Base-by-base conservation (phyloP, 2,888 invertebrate genomes). In the Drosophila setosimentum region DNA sequence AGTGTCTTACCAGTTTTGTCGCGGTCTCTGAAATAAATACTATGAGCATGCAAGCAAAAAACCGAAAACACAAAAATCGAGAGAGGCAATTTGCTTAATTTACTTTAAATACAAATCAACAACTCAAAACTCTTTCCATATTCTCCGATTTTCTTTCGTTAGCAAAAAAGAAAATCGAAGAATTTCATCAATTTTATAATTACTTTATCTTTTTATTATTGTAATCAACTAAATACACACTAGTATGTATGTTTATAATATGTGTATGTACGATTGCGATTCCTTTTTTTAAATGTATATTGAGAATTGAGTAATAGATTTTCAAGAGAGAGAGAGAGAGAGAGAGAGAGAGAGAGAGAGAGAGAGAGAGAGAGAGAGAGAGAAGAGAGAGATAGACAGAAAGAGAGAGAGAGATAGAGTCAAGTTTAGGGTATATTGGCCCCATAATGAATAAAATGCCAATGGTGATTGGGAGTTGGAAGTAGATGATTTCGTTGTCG, bases 1-100 rank as follows among this genome's bases (percentile, higher is more conserved):
- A 92, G 91, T 91, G 92, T 91, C 92, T 93, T 93, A 92, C 93
- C 92, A 90, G 91, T 91, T 92, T 93, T 93, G 92, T 93, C 93
- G 87, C 93, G 93, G 87, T 93, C 93, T 93, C 93, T 93, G 93
- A 92, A 93, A 93, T 93, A 92, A 92, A 93, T 91, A 91, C 93
- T 92, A 93, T 93, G 92, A 92, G 91, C 93, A 93, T 93, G 93
- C 93, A 93, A 93, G 93, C 93, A 92, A 92, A 92, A 87, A 90
- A 91, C 84, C 80, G 82, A 87, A 88, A 78, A 85, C 82, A 76
- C 76, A 73, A 81, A 75, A 80, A 64, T 68, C 80, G 29, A 67
- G 71, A 80, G 73, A 82, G 77, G 76, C 79, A 72, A 73, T 76
- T 80, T 62, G 79, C 79, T 76, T 69, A 74, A 50, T 60, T 42